Percentiles rank a stretch among this genome's conserved stretches.
phyloP scores from a whole-genome alignment of 2,888 invertebrate species.

The Nasonia oneida region DNA sequence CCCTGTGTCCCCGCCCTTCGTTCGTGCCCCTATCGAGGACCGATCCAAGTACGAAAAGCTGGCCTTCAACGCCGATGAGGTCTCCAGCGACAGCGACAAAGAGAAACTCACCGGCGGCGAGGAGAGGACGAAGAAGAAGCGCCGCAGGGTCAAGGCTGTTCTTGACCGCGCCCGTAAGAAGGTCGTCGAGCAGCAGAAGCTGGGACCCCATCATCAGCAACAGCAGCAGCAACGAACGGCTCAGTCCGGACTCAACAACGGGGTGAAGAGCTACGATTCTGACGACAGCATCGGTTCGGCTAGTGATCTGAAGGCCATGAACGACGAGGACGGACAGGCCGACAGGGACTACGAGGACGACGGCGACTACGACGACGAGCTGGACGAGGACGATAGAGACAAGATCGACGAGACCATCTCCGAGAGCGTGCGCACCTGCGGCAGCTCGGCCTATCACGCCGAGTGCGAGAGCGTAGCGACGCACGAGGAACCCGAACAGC shows the following conservation, averaged over 20 bases:
- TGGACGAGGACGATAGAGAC: constrained; percentile 80
- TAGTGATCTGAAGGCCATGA: constrained; percentile 83
- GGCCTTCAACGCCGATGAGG: constrained; percentile 82
- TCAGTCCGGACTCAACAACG: constrained; percentile 53
- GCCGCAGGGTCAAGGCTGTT: constrained; percentile 71
- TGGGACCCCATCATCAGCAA: constrained; percentile 63
- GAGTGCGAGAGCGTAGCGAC: constrained; percentile 87
- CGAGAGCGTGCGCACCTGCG: constrained; percentile 84
- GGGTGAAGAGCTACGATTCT: constrained; percentile 80
- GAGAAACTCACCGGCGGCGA: constrained; percentile 73
- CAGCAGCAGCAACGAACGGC: constrained; percentile 58
- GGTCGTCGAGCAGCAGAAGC: constrained; percentile 67
- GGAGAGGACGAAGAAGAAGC: constrained; percentile 75
- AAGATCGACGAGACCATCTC: constrained; percentile 82
- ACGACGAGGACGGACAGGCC: constrained; percentile 73
- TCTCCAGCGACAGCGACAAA: constrained; percentile 80
- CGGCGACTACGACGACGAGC: constrained; percentile 73
- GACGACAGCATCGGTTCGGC: constrained; percentile 88
- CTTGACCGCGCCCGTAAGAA: constrained; percentile 68
- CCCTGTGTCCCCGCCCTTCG: constrained; percentile 80
- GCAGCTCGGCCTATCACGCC: constrained; percentile 86
- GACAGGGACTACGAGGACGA: constrained; percentile 77
- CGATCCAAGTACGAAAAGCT: constrained; percentile 89
- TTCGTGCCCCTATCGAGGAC: constrained; percentile 85
- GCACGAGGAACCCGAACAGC: constrained; percentile 82